phyloP scores from a whole-genome alignment of 2,797 vertebrate species.

The Pelochelys cantorii region DNA sequence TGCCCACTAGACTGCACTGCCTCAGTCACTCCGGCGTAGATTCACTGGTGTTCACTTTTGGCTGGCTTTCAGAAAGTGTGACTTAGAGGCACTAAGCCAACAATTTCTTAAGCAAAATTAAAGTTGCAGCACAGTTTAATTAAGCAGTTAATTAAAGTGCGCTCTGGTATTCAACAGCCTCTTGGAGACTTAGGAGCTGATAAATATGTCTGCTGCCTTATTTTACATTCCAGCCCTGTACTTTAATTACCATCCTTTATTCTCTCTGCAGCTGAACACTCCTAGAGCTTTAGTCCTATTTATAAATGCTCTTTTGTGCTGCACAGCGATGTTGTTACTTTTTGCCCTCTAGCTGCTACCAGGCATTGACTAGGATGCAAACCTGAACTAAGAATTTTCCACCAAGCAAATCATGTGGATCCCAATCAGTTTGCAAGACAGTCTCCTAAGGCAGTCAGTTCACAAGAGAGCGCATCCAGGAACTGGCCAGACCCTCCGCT shows the following conservation, averaged over 20 bases:
- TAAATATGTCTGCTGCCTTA: slow-evolving; percentile 50
- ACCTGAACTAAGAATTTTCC: slow-evolving; percentile 26
- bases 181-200: slow-evolving; percentile 35
- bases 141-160: slow-evolving; percentile 55
- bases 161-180: slow-evolving; percentile 38
- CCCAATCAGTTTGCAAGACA: slow-evolving; percentile 37
- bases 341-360: slow-evolving; percentile 44
- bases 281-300: slow-evolving; percentile 9
- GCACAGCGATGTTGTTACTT: background rate
- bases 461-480: background rate
- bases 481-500: background rate
- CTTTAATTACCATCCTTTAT: slow-evolving; percentile 61
- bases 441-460: slow-evolving; percentile 13
- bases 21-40: background rate
- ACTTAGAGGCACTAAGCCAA: slow-evolving; percentile 11
- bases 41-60: background rate
- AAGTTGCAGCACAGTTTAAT: slow-evolving; percentile 54
- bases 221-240: slow-evolving; percentile 17
- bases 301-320: background rate
- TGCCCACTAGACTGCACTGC: no score
- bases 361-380: background rate
- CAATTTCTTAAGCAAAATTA: slow-evolving; percentile 21
- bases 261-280: slow-evolving; percentile 48
- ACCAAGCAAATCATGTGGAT: slow-evolving; percentile 39
- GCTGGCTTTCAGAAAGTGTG: background rate